Percentiles rank a stretch among this genome's conserved stretches.
phyloP scores from a whole-genome alignment of 2,113 vertebrate genomes.

The Pogona vitticeps region DNA sequence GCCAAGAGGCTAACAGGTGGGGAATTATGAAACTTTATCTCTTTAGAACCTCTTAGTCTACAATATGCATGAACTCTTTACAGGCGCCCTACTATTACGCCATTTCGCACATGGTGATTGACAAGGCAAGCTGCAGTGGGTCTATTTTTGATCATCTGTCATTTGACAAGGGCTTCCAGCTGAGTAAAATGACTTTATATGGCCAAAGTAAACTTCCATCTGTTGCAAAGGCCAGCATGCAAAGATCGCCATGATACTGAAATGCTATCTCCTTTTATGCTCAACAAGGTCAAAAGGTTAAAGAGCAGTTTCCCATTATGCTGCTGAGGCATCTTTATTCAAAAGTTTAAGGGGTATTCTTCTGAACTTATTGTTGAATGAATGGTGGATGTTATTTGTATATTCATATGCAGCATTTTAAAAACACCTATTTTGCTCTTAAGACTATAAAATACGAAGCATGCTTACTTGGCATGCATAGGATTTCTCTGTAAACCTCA shows the following conservation, averaged over 20 bases:
- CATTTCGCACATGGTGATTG: conserved; percentile 83
- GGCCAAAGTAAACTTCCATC: conserved; percentile 84
- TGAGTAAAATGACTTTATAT: conserved; percentile 85
- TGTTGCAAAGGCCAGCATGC: conserved; percentile 74
- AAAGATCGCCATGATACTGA: conserved; percentile 62
- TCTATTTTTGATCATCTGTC: conserved; percentile 95
- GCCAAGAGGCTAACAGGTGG: conserved; percentile 78
- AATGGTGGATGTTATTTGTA: conserved; percentile 3
- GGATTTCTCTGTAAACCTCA: background rate
- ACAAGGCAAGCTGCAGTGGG: conserved; percentile 87
- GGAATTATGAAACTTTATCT: conserved; percentile 73
- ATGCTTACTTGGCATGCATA: background rate
- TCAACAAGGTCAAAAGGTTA: conserved; percentile 58
- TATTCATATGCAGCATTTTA: background rate
- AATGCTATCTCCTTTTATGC: conserved; percentile 54
- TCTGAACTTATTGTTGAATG: conserved; percentile 40
- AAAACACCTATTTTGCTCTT: background rate
- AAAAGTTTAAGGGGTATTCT: conserved; percentile 23
- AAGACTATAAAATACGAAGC: background rate
- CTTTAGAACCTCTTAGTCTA: conserved; percentile 62
- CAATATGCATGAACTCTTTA: conserved; percentile 66
- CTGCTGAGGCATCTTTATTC: conserved; percentile 21
- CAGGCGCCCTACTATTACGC: conserved; percentile 66
- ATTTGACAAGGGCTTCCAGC: conserved; percentile 82
- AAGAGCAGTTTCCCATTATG: conserved; percentile 37